Percentiles rank a stretch among this genome's conserved stretches.
Evolutionary conservation across 2,888 invertebrate species (phyloP).

Genomic region (Hirtodrosophila cameraria): DNA sequence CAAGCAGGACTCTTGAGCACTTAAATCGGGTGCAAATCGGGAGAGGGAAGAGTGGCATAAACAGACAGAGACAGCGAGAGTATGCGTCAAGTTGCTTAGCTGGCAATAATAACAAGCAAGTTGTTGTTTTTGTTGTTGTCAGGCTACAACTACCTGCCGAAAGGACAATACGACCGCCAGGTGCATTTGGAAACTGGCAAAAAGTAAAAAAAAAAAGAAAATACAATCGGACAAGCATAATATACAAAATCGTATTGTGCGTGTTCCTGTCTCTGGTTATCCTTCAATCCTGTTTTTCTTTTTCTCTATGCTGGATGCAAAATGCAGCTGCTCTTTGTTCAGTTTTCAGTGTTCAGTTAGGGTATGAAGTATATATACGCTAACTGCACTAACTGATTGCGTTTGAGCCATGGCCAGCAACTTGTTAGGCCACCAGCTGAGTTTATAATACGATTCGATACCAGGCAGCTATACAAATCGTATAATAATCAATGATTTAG

Average conservation of each 20-base stretch:
- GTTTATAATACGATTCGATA: conserved; percentile 15
- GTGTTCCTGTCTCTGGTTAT: conserved; percentile 40
- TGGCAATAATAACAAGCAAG: conserved; percentile 56
- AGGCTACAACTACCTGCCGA: conserved; percentile 64
- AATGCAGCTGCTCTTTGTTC: conserved; percentile 64
- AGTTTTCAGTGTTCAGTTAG: conserved; percentile 3
- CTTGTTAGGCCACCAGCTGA: conserved; percentile 53
- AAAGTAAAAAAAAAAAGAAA: conserved; percentile 14
- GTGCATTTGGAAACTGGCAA: conserved; percentile 56
- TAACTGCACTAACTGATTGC: conserved; percentile 12
- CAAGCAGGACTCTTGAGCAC: conserved; percentile 59
- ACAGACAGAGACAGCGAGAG: conserved; percentile 11
- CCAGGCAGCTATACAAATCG: conserved; percentile 25
- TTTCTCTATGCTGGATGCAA: conserved; percentile 46
- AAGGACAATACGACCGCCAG: conserved; percentile 56
- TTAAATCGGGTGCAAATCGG: conserved; percentile 49
- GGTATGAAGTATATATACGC: conserved; percentile 5
- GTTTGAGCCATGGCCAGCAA: conserved; percentile 31
- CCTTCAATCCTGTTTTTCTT: conserved; percentile 61
- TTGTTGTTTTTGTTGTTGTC: conserved; percentile 26
- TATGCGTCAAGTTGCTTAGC: conserved; percentile 40
- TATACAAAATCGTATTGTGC: conserved; percentile 58
- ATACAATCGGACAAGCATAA: conserved; percentile 32
- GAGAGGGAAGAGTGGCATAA: conserved; percentile 15
- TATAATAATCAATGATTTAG: conserved; percentile 45